phyloP scores from a whole-genome alignment of 2,113 vertebrate genomes.

The Phalacrocorax brasilianus region DNA sequence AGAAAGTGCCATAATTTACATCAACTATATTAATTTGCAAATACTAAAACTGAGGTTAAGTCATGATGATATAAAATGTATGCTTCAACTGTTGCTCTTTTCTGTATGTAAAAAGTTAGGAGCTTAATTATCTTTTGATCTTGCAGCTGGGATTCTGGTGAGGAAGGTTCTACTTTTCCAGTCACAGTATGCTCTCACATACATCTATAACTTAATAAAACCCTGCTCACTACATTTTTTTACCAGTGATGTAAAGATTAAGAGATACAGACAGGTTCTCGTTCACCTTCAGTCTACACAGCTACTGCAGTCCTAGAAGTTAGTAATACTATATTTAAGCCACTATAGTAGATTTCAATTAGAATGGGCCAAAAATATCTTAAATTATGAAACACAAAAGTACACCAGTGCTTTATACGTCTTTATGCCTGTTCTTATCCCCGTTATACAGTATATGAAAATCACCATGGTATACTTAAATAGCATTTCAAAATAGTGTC shows the following conservation, averaged over 20 bases:
- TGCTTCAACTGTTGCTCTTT: background rate
- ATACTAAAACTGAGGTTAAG: background rate
- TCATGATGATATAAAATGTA: background rate
- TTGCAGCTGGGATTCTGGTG: background rate
- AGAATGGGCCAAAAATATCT: background rate
- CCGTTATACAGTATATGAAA: background rate
- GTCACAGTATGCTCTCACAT: background rate
- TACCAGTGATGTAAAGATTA: background rate
- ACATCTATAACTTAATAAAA: background rate
- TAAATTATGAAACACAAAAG: background rate
- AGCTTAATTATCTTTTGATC: background rate
- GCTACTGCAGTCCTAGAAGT: background rate
- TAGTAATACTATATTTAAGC: background rate
- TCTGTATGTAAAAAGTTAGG: background rate
- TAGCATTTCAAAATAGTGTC: background rate
- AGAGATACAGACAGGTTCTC: background rate
- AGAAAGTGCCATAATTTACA: background rate
- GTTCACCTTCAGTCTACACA: background rate
- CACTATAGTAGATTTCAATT: background rate
- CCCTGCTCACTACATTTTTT: background rate
- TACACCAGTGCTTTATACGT: rapidly evolving
- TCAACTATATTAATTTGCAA: background rate
- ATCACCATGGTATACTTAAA: background rate
- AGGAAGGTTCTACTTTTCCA: background rate
- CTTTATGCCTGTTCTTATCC: background rate